These are phyloP conservation scores for Craterocephalus amniculus DNA, from an alignment of 2,797 vertebrate genomes.

Conservation along the genomic window DNA sequence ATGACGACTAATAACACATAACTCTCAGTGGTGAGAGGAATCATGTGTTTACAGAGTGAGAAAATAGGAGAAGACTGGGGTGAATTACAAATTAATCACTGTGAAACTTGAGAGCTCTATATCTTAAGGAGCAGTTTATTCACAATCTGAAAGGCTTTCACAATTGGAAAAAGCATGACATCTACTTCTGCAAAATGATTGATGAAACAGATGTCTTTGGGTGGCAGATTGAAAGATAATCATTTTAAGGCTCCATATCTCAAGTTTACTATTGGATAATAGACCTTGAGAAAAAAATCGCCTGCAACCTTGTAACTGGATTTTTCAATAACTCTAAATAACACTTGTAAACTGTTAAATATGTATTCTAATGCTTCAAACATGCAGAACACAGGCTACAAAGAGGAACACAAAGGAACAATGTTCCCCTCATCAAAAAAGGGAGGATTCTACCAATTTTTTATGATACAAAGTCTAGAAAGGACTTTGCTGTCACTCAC, in stretches of 20 bases:
- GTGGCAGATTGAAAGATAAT: slow-evolving; percentile 52
- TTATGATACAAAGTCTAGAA: not conserved
- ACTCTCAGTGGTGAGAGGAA: slow-evolving; percentile 62
- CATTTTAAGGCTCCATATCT: slow-evolving; percentile 37
- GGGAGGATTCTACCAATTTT: slow-evolving; percentile 2
- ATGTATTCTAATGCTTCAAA: slow-evolving; percentile 23
- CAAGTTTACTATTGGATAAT: slow-evolving; percentile 39
- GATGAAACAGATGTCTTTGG: slow-evolving; percentile 44
- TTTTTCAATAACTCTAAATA: slow-evolving; percentile 27
- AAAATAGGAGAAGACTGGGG: slow-evolving; percentile 37
- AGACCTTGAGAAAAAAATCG: slow-evolving; percentile 33
- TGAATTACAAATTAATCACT: slow-evolving; percentile 51
- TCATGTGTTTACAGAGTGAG: slow-evolving; percentile 59
- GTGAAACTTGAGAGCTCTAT: slow-evolving; percentile 32
- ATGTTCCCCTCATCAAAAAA: not conserved
- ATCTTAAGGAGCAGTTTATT: slow-evolving; percentile 23
- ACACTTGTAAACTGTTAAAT: slow-evolving; percentile 34
- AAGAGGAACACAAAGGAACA: not conserved
- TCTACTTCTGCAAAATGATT: slow-evolving; percentile 39
- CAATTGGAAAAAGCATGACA: slow-evolving; percentile 37
- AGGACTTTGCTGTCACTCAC: slow-evolving; percentile 31
- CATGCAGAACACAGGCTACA: slow-evolving; percentile 5
- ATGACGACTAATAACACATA: slow-evolving; percentile 71
- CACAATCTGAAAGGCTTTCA: slow-evolving; percentile 8
- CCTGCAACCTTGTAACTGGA: slow-evolving; percentile 28